Evolutionary conservation across 2,888 invertebrate species (phyloP).

Genomic region (Orchesellides sinensis): DNA sequence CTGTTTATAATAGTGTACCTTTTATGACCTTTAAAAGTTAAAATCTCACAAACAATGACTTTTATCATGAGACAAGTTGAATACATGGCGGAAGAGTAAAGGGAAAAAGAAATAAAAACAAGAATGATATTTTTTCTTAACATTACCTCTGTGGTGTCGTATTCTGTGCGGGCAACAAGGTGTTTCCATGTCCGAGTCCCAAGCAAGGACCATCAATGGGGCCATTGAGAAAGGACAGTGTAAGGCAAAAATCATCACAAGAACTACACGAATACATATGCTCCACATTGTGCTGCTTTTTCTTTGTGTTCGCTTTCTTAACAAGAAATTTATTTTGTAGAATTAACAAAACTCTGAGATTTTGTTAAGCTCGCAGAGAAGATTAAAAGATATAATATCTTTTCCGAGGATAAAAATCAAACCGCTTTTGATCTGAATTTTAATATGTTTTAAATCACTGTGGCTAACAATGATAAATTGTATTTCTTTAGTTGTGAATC

Average conservation of each 20-base stretch:
- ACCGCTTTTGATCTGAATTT: slow-evolving; percentile 31
- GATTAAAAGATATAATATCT: background rate
- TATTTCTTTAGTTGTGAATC: background rate
- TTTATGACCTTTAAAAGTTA: too few species aligned
- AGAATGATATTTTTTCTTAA: background rate
- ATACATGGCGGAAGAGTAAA: background rate
- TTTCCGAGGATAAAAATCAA: slow-evolving; percentile 29
- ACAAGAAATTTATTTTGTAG: slow-evolving; percentile 11
- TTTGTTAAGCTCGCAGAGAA: slow-evolving; percentile 37
- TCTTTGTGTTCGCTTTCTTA: slow-evolving; percentile 14
- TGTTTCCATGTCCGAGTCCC: slow-evolving; percentile 74
- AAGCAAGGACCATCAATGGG: slow-evolving; percentile 74
- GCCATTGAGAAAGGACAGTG: slow-evolving; percentile 75
- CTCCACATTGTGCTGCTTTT: slow-evolving; percentile 70
- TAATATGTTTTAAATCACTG: slow-evolving; percentile 21
- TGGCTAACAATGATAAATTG: background rate
- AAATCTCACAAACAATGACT: background rate
- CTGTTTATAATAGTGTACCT: too few species aligned
- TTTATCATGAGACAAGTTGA: background rate
- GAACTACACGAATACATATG: slow-evolving; percentile 74
- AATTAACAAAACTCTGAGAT: background rate
- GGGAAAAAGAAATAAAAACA: background rate
- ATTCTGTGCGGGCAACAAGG: slow-evolving; percentile 74
- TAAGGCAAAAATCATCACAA: slow-evolving; percentile 75
- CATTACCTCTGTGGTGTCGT: slow-evolving; percentile 74